These are phyloP conservation scores for Euglossa dilemma DNA, from an alignment of 1,140 invertebrate species.

Conservation along the genomic window DNA sequence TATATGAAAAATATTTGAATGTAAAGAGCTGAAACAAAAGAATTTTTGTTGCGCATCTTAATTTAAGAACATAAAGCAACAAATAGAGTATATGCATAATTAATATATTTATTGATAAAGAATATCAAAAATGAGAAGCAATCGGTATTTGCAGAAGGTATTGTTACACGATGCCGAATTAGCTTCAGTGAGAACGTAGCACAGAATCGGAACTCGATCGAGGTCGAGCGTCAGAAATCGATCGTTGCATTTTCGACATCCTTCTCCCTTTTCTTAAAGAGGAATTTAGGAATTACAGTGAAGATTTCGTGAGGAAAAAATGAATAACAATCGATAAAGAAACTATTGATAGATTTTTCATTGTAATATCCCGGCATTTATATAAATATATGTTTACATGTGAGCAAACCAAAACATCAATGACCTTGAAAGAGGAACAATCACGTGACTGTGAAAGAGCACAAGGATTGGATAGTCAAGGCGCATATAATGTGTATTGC, in stretches of 20 bases:
- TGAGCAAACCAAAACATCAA: constrained; percentile 69
- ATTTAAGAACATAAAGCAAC: background rate
- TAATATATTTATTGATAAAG: background rate
- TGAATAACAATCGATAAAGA: background rate
- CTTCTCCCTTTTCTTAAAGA: too few relatives aligned
- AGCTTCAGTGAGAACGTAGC: constrained; percentile 37
- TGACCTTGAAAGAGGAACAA: constrained; percentile 69
- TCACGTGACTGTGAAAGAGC: constrained; percentile 63
- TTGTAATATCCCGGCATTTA: background rate
- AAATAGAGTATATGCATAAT: background rate
- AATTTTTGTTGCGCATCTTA: background rate
- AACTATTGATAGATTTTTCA: background rate
- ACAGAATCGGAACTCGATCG: constrained; percentile 46
- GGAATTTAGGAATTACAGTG: too few relatives aligned
- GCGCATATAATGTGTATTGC: constrained; percentile 53
- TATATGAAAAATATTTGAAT: background rate
- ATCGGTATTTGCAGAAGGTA: constrained; percentile 19
- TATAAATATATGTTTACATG: constrained; percentile 62
- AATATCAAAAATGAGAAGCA: background rate
- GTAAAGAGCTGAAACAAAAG: background rate
- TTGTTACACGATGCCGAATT: constrained; percentile 26
- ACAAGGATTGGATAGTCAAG: constrained; percentile 50
- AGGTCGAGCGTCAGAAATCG: constrained; percentile 41
- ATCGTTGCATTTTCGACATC: constrained; percentile 35
- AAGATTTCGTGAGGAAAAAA: background rate